These are phyloP conservation scores for Accipiter cooperii DNA, from an alignment of 2,113 vertebrate species.

Conservation along the genomic window DNA sequence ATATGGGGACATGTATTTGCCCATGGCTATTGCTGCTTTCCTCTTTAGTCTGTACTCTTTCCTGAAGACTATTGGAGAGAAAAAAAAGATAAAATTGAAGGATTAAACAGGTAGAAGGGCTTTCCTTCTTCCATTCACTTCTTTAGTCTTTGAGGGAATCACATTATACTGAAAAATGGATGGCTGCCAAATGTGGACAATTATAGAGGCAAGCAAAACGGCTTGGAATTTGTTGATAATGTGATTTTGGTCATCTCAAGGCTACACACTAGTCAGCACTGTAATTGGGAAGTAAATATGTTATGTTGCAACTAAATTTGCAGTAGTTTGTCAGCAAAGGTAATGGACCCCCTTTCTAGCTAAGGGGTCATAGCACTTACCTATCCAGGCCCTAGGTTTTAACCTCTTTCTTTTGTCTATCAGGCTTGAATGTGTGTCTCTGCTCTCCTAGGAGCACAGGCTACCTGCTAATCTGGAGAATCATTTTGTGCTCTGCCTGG, in stretches of 20 bases:
- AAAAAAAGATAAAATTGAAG: not conserved
- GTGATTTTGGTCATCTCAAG: not conserved
- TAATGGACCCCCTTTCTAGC: not conserved
- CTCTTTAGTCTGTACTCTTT: not conserved
- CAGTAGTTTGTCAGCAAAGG: not conserved
- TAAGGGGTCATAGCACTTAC: not conserved
- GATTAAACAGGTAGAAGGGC: not conserved
- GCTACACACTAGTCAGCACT: not conserved
- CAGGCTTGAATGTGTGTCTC: not conserved
- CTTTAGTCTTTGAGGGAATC: not conserved
- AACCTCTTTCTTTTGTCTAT: not conserved
- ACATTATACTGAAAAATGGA: not conserved
- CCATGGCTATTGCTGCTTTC: not conserved
- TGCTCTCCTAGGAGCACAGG: not conserved
- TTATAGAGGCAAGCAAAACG: not conserved
- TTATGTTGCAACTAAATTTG: not conserved
- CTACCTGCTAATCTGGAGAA: not conserved
- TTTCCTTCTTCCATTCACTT: not conserved
- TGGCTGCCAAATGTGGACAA: not conserved
- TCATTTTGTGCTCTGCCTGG: not conserved
- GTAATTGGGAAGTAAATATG: not conserved
- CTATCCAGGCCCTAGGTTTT: not conserved
- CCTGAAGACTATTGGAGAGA: not conserved
- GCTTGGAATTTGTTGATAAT: not conserved
- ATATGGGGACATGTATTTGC: accelerated